A percentile compares a stretch with the other conserved stretches of the same genome.
Conservation (phyloP, 2,797 vertebrate genomes). For the Buceros bicornis region DNA sequence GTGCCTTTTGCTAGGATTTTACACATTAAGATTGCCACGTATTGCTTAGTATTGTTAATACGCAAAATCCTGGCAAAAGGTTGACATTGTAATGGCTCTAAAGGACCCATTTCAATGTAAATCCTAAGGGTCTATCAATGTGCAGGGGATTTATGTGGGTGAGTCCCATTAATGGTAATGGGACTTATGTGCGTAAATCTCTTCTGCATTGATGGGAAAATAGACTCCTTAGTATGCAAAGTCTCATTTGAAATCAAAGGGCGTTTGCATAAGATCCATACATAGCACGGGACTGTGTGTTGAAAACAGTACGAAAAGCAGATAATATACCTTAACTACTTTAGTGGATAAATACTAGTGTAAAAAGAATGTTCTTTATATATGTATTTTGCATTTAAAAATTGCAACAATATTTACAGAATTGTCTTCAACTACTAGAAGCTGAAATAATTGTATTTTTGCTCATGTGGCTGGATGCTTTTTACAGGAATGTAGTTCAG, state of each 20-base stretch:
- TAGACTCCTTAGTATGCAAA: conserved; percentile 72
- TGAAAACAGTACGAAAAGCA: conserved; percentile 48
- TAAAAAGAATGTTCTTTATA: background rate
- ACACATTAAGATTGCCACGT: conserved; percentile 65
- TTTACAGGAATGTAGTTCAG: background rate
- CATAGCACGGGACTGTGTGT: background rate
- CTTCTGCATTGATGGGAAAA: conserved; percentile 66
- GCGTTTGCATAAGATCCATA: conserved; percentile 71
- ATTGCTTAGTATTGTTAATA: conserved; percentile 77
- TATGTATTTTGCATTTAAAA: background rate
- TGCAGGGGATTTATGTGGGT: conserved; percentile 67
- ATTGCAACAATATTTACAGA: background rate
- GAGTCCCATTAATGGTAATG: conserved; percentile 74
- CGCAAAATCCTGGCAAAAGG: conserved; percentile 58
- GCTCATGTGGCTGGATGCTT: background rate
- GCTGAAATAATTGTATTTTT: background rate
- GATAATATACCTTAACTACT: conserved; percentile 44
- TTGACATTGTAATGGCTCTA: conserved; percentile 72
- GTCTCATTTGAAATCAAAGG: conserved; percentile 73
- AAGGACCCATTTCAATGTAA: conserved; percentile 69
- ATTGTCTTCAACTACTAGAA: background rate
- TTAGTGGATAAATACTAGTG: background rate
- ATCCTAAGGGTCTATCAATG: conserved; percentile 71
- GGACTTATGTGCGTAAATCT: conserved; percentile 69
- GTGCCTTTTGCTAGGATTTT: conserved; percentile 70